phyloP scores from a whole-genome alignment of 2,797 vertebrate genomes.

The Hylomyscus alleni region DNA sequence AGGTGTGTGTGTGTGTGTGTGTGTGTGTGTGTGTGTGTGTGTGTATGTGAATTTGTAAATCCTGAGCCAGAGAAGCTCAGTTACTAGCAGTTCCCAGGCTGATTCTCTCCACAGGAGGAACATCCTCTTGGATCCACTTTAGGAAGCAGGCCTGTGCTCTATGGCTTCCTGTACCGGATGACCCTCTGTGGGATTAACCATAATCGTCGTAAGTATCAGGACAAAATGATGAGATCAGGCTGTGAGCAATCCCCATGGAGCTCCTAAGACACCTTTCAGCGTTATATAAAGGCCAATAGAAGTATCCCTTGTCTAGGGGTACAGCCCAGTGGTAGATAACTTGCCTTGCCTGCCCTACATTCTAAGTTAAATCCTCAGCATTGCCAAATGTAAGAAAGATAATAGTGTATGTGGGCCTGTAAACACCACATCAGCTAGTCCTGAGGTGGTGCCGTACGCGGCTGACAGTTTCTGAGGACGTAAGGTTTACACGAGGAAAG shows the following conservation, averaged over 20 bases:
- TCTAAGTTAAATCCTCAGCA: background rate
- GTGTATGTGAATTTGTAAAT: background rate
- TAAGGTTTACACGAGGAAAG: background rate
- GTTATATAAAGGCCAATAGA: background rate
- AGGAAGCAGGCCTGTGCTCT: background rate
- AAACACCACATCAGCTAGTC: background rate
- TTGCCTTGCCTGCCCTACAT: background rate
- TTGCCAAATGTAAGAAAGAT: background rate
- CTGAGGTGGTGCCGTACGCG: background rate
- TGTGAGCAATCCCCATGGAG: background rate
- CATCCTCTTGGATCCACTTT: background rate
- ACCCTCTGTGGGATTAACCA: background rate
- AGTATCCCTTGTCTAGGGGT: background rate
- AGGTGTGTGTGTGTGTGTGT: background rate
- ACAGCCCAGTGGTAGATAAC: background rate
- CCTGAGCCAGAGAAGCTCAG: background rate
- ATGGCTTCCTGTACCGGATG: background rate
- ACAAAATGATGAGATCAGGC: background rate
- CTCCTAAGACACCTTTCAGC: background rate
- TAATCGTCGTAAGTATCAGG: background rate
- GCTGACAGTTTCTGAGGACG: background rate
- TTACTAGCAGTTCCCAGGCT: background rate
- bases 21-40: too few relatives aligned
- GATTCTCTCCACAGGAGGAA: background rate
- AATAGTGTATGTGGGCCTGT: background rate